Percentiles rank a stretch among this genome's conserved stretches.
Conservation (phyloP, 1,140 invertebrate genomes). For the Lamellibrachia luymesi region DNA sequence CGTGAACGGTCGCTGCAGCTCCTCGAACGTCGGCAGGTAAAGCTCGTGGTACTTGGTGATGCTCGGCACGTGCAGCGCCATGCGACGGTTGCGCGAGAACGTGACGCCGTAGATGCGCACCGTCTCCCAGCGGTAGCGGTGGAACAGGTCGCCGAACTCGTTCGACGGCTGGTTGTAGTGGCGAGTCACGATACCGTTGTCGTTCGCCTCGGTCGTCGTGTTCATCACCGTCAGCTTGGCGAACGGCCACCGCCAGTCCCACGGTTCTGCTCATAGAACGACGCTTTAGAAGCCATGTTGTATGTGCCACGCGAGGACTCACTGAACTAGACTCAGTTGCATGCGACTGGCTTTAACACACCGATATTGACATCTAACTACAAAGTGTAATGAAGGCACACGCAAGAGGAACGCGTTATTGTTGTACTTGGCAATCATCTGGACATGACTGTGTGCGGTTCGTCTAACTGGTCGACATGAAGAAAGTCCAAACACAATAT, state of each 20-base stretch:
- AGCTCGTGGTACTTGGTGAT: conserved; percentile 52
- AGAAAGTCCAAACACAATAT: too few species aligned
- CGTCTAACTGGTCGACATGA: too few species aligned
- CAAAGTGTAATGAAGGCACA: too few species aligned
- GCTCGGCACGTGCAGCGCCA: conserved; percentile 52
- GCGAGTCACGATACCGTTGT: conserved; percentile 75
- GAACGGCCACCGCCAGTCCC: conserved; percentile 25
- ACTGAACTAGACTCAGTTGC: too few species aligned
- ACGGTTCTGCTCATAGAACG: conserved; percentile 21
- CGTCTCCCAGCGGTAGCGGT: conserved; percentile 44
- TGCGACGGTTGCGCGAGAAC: conserved; percentile 38
- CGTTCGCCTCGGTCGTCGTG: conserved; percentile 71
- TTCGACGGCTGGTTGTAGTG: conserved; percentile 76
- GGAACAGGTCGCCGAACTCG: conserved; percentile 48
- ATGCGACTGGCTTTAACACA: too few species aligned
- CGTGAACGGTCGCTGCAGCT: conserved; percentile 52
- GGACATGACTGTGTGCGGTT: too few species aligned
- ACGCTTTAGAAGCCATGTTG: not conserved
- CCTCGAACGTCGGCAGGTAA: conserved; percentile 52
- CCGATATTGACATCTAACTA: too few species aligned
- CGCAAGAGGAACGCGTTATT: too few species aligned
- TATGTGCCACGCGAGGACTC: too few species aligned
- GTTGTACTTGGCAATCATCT: too few species aligned
- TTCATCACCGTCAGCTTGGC: conserved; percentile 44
- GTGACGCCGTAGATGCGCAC: conserved; percentile 30